Base-by-base conservation (phyloP, 2,113 vertebrate genomes). In the Grammomys dolichurus region DNA sequence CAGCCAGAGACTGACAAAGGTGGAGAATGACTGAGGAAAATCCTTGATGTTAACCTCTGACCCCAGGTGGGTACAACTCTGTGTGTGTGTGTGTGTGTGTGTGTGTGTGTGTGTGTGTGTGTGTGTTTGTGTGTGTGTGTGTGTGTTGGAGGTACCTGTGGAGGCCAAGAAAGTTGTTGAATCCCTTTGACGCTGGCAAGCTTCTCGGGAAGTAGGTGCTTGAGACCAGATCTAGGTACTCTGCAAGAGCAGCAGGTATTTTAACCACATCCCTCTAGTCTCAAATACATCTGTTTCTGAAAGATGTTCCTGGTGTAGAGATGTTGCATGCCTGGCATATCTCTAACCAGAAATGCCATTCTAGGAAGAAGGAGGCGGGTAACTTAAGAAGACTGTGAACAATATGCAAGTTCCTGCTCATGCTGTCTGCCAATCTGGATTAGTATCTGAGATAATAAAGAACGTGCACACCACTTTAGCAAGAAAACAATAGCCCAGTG, bases 251-350 rank as follows among this genome's bases (percentile, higher is more conserved):
- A 84, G 81, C n/a, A 60, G 12, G 22, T 82, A 60, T 9, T 26
- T 51, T 82, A 60, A 26, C 36, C 56, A 26, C 36, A 84, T 17
- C 56, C 28, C n/a, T 63, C 56, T 24, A 43, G 56, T 46, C n/a
- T 58, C 51, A 26, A 63, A 84, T 43, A 19, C 86, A 24, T 56
- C 33, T 65, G 80, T 94, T 92, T 69, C 46, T 67, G 90, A 84
- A 81, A 89, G n/a, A 40, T 40, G 65, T 89, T 82, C 60, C 90
- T 89, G 51, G 31, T 58, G 46, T 33, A 46, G 90, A 93, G 81
- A 69, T 81, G 51, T 51, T 33, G 4, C 76, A 26, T n/a, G 67
- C n/a, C 4, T 22, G 60, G 24, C 48, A 86, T 9, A 86, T 87
- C 43, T 81, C 84, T 80, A 69, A 12, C 10, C 60, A 81, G n/a